Evolutionary conservation across 2,113 vertebrate genomes (phyloP), one percentile per base, ranked within the genome.

Genomic region (Pomatorhinus ruficollis): DNA sequence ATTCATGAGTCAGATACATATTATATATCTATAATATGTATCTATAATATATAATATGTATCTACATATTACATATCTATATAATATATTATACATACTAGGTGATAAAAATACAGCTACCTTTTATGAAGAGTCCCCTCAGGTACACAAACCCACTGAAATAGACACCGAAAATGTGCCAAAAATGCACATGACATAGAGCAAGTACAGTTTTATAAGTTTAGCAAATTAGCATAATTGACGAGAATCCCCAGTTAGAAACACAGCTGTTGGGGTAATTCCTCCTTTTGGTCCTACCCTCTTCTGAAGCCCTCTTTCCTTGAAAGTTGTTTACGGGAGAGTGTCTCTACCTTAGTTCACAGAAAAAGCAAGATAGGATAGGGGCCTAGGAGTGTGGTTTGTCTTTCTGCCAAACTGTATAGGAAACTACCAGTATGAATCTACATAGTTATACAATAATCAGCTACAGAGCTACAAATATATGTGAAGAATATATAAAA

Each of bases 141-240:
- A 22, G 11, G 7, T 63, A 11, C 7, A 22, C 17, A 45, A 7
- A 10, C 7, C 39, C 1, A 4, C 68, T 11, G 15, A 83, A 63
- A 37, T 33, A 39, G 7, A 33, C 0, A 0, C n/a, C 1, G 1
- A 74, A 54, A 54, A 39, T 23, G 13, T 33, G 18, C 18, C 0
- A 0, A 74, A 53, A 42, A 64, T 54, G 40, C 27, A 17, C 27
- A 1, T 33, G 12, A 28, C 40, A 39, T 18, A 47, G 18, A 74
- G 9, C 28, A 74, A 39, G 9, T 39, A 33, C 5, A n/a, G 23
- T 39, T 64, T 28, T 54, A 8, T 22, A 54, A 39, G 5, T 39
- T 64, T 64, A 39, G 22, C 4, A 47, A 39, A 64, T 39, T 12
- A 23, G 28, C 59, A 28, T 18, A 33, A 39, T 39, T 47, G 9